Evolutionary conservation across 2,888 invertebrate genomes (phyloP).

Genomic region (Zhuqinia jingwanae): DNA sequence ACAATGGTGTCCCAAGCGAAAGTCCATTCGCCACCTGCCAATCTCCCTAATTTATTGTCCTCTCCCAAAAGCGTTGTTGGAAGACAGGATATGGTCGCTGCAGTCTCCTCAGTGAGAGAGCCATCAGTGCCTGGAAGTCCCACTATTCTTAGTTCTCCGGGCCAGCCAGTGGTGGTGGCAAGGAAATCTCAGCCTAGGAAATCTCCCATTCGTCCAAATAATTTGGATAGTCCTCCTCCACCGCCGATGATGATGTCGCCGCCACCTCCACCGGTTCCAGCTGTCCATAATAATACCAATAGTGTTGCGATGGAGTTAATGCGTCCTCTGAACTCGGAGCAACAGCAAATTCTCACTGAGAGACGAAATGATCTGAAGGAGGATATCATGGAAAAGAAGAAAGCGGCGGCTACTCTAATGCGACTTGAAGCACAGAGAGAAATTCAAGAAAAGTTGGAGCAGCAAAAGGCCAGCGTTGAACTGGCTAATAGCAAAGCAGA

Average conservation of each 20-base stretch:
- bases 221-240: conserved; percentile 52
- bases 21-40: conserved; percentile 44
- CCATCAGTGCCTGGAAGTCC: conserved; percentile 29
- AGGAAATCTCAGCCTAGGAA: conserved; percentile 49
- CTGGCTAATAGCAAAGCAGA: conserved; percentile 40
- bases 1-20: conserved; percentile 55
- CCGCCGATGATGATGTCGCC: conserved; percentile 28
- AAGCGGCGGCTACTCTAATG: conserved; percentile 60
- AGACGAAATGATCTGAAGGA: conserved; percentile 41
- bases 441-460: conserved; percentile 50
- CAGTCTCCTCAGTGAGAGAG: conserved; percentile 31
- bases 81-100: conserved; percentile 35
- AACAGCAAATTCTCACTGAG: conserved; percentile 36
- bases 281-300: conserved; percentile 31
- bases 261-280: conserved; percentile 17
- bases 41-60: conserved; percentile 31
- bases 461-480: conserved; percentile 26
- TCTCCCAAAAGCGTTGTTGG: conserved; percentile 26
- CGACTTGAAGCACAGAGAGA: conserved; percentile 62
- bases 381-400: conserved; percentile 69
- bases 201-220: conserved; percentile 50
- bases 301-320: conserved; percentile 46
- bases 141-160: neutral
- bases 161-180: conserved; percentile 29
- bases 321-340: conserved; percentile 38